phyloP scores from a whole-genome alignment of 2,888 invertebrate species.

The Cenopis cana region DNA sequence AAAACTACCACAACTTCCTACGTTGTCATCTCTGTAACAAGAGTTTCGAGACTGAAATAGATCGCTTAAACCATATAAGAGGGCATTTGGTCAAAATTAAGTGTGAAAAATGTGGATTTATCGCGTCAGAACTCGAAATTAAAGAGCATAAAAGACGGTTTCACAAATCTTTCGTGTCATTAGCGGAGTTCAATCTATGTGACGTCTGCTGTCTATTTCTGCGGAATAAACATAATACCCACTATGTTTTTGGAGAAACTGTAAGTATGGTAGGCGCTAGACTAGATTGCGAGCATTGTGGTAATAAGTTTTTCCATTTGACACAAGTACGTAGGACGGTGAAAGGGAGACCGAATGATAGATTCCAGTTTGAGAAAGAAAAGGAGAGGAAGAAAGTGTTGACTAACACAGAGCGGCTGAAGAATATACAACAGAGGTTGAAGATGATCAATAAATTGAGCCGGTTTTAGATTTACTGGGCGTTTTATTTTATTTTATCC shows the following conservation, averaged over 20 bases:
- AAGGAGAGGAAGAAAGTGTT: slow-evolving; percentile 39
- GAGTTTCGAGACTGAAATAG: slow-evolving; percentile 29
- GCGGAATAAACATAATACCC: slow-evolving; percentile 46
- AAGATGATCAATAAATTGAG: slow-evolving; percentile 56
- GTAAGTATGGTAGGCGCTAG: slow-evolving; percentile 48
- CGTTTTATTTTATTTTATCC: slow-evolving; percentile 43
- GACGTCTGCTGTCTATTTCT: slow-evolving; percentile 56
- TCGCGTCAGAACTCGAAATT: slow-evolving; percentile 25
- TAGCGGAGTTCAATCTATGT: slow-evolving; percentile 47
- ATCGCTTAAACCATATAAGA: slow-evolving; percentile 2
- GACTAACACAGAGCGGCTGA: slow-evolving; percentile 56
- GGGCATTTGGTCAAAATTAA: slow-evolving; percentile 20
- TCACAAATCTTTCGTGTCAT: not conserved
- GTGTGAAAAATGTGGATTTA: slow-evolving; percentile 42
- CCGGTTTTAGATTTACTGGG: slow-evolving; percentile 50
- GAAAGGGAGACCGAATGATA: not conserved
- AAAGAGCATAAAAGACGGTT: slow-evolving; percentile 20
- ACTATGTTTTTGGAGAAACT: slow-evolving; percentile 50
- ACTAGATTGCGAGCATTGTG: slow-evolving; percentile 53
- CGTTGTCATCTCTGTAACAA: slow-evolving; percentile 36
- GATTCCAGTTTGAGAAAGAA: slow-evolving; percentile 12
- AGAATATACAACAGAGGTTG: slow-evolving; percentile 56
- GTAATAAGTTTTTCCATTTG: slow-evolving; percentile 53
- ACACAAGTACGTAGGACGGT: slow-evolving; percentile 49
- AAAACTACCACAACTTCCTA: slow-evolving; percentile 46